phyloP scores from a whole-genome alignment of 2,888 invertebrate species.

The Tiliacea citrago region DNA sequence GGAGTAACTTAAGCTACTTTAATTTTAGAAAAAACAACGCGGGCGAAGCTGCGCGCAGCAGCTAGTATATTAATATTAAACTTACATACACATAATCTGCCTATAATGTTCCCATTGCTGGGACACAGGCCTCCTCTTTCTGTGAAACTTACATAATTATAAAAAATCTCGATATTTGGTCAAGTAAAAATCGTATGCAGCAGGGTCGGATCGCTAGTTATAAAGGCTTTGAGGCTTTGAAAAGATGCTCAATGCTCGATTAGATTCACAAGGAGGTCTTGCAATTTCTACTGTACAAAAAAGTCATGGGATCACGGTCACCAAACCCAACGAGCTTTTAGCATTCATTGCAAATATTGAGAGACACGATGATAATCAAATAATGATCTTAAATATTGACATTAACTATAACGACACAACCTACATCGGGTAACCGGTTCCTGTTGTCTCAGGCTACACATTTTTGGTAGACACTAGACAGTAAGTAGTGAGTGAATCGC shows the following conservation, averaged over 20 bases:
- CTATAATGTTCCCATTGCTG: no score
- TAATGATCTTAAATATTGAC: conserved; percentile 17
- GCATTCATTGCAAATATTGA: conserved; percentile 45
- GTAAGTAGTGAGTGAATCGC: conserved; percentile 15
- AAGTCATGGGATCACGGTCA: background rate
- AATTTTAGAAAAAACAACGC: no score
- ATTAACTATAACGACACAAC: conserved; percentile 11
- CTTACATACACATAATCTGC: no score
- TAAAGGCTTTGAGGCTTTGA: background rate
- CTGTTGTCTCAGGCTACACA: background rate
- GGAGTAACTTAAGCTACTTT: no score
- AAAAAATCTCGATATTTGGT: background rate
- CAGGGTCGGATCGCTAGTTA: no score
- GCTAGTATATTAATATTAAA: no score
- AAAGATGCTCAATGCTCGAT: background rate
- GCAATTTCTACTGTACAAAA: conserved; percentile 13
- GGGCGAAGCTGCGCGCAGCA: no score
- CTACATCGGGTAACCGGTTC: conserved; percentile 26
- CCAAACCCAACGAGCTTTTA: conserved; percentile 2
- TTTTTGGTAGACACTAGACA: background rate
- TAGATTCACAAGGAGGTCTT: background rate
- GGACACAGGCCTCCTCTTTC: no score
- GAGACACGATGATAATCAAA: conserved; percentile 21
- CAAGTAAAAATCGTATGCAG: no score
- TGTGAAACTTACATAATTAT: no score